Base-by-base conservation (phyloP, 2,888 invertebrate species). In the Melikaiella ostensackeni region DNA sequence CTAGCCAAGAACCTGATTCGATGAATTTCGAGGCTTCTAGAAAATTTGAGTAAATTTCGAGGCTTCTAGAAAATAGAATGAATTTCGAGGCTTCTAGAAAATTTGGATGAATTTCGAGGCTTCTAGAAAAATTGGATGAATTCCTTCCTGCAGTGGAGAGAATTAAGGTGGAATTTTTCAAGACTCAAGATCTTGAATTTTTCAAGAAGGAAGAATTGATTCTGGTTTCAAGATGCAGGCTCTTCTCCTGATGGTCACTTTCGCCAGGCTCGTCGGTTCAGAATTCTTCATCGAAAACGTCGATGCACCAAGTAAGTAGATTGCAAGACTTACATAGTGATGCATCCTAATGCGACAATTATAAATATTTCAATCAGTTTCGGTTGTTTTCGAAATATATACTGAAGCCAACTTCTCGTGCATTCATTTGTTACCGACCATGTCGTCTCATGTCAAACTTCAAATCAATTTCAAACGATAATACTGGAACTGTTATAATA, bases 221-320 rank as follows among this genome's bases (percentile, higher is more conserved):
- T 27, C 27, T 27, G 21, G 27, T 35, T 21, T 6, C 75, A 62
- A 19, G 59, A 84, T 81, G 88, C 84, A 83, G 87, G 83, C 80
- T 80, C 81, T 88, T 77, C 63, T 87, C 74, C 79, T 88, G 81
- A 85, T 88, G 84, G 84, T 84, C 82, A 63, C 85, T 82, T 79
- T 88, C 76, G 86, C 83, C 79, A 79, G 83, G 78, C 83, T 88
- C 70, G 86, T 84, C 78, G 84, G 80, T 50, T 86, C 85, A 76
- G 84, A 89, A 83, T 81, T 85, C 82, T 80, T 85, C 80, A 82
- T 85, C 66, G 84, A 81, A 73, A 83, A 87, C 59, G 84, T 87
- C 81, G 87, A 88, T 81, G 86, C 86, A 76, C 88, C 87, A 76
- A 85, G 89, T 89, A 84, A 89, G 89, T 85, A 50, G 76, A 61